These are phyloP conservation scores for Anser brachyrhynchus DNA, from an alignment of 2,113 vertebrate species.

Conservation along the genomic window DNA sequence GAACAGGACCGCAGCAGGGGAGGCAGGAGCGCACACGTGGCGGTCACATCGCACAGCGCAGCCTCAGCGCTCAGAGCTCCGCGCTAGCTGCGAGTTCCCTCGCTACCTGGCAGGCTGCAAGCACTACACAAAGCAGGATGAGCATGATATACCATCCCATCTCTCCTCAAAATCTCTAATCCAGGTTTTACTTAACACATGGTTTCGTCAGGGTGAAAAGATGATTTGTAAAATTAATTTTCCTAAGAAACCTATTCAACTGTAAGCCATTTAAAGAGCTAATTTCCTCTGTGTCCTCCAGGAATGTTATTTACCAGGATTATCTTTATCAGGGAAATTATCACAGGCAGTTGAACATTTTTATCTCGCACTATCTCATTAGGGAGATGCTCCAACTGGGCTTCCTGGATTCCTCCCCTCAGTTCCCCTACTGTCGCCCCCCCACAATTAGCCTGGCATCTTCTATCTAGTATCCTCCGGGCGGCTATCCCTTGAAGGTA, in stretches of 20 bases:
- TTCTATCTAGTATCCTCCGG: neutral
- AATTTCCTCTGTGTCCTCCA: rapidly evolving
- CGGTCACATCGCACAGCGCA: neutral
- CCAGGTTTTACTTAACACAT: neutral
- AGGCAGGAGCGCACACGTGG: rapidly evolving
- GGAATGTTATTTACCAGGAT: neutral
- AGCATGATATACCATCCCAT: neutral
- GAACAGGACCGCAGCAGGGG: neutral
- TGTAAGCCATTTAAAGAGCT: neutral
- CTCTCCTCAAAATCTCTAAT: neutral
- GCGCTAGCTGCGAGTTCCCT: neutral
- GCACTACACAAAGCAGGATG: rapidly evolving
- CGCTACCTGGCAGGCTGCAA: neutral
- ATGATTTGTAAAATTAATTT: neutral
- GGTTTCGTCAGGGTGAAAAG: neutral
- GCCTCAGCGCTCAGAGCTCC: neutral
- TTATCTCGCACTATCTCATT: neutral
- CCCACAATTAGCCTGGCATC: neutral
- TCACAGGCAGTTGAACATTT: neutral
- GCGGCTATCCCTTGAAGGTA: neutral
- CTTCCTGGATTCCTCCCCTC: neutral
- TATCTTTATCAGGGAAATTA: neutral
- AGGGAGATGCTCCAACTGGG: neutral
- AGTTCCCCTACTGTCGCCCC: rapidly evolving
- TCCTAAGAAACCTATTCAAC: neutral